Percentiles rank a stretch among this genome's conserved stretches.
phyloP scores from a whole-genome alignment of 2,888 invertebrate genomes.

The Lithosia quadra region DNA sequence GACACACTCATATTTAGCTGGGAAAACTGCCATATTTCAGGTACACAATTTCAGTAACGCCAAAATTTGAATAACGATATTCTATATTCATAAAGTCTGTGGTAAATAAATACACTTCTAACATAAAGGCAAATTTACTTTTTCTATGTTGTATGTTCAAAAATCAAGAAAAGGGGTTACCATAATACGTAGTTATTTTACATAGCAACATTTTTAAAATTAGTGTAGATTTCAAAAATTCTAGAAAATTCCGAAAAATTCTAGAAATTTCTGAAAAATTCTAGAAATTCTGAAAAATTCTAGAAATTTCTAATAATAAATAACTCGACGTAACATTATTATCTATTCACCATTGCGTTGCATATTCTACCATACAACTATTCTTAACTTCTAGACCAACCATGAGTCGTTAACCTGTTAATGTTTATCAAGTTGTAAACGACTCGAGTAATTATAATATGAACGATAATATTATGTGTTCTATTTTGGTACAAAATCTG shows the following conservation, averaged over 20 bases:
- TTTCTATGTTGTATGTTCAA: too few relatives aligned
- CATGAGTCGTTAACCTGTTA: neutral
- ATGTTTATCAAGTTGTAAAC: neutral
- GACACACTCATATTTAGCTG: neutral
- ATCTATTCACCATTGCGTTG: neutral
- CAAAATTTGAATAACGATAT: neutral
- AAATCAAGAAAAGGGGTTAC: too few relatives aligned
- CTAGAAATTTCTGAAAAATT: too few relatives aligned
- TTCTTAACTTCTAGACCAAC: neutral
- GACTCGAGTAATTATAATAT: neutral
- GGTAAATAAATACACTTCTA: too few relatives aligned
- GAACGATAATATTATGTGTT: too few relatives aligned
- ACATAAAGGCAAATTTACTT: too few relatives aligned
- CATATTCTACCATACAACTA: neutral
- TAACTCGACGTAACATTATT: neutral
- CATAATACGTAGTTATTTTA: too few relatives aligned
- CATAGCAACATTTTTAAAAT: too few relatives aligned
- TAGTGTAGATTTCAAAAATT: neutral
- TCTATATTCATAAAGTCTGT: neutral
- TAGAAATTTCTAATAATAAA: too few relatives aligned
- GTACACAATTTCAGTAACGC: neutral
- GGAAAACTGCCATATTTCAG: neutral
- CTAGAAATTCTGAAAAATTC: too few relatives aligned
- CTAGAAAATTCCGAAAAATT: neutral
- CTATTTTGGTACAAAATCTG: neutral